A percentile compares a stretch with the other conserved stretches of the same genome.
Evolutionary conservation across 2,113 vertebrate genomes (phyloP).

Genomic region (Stomatorhinus ivindoensis): DNA sequence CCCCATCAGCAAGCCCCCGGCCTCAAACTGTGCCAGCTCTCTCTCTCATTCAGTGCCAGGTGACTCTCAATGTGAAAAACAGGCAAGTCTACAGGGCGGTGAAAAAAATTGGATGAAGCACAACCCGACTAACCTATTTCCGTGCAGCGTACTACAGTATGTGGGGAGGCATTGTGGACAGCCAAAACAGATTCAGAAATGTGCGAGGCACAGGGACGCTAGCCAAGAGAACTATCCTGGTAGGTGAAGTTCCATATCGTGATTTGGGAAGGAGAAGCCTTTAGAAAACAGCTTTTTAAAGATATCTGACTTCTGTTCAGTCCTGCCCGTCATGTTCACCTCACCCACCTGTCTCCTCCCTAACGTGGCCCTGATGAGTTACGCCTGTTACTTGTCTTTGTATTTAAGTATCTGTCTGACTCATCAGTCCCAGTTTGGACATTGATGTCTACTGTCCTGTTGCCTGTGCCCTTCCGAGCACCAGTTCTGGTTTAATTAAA

Average conservation of each 20-base stretch:
- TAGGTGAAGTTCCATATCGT: background rate
- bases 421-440: background rate
- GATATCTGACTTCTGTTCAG: background rate
- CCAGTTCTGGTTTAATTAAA: background rate
- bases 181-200: background rate
- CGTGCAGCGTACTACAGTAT: background rate
- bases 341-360: background rate
- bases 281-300: background rate
- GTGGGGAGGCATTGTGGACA: background rate
- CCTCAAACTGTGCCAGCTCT: background rate
- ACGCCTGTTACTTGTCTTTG: background rate
- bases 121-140: background rate
- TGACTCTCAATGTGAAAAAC: constrained; percentile 4
- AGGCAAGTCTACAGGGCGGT: background rate
- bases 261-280: background rate
- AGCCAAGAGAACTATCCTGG: background rate
- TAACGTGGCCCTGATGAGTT: background rate
- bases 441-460: background rate
- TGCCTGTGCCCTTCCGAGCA: background rate
- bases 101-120: background rate
- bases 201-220: background rate
- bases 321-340: background rate
- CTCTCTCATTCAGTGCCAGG: background rate
- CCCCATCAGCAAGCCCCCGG: background rate
- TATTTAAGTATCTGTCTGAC: background rate